phyloP scores from a whole-genome alignment of 2,888 invertebrate species.

The Crepidodera aurea region DNA sequence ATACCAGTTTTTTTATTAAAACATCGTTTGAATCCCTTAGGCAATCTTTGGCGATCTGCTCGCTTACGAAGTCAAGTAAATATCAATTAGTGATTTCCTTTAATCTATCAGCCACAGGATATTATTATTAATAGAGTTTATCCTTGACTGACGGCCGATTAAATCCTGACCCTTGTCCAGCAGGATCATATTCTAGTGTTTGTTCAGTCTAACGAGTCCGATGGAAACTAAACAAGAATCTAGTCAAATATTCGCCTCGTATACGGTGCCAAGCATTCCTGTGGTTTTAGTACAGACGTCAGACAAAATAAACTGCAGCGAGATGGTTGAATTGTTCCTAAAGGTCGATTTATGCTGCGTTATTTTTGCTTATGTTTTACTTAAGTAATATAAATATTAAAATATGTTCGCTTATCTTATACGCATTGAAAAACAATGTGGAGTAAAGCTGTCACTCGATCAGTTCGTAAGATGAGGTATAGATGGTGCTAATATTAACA shows the following conservation, averaged over 20 bases:
- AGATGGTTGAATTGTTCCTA: no score
- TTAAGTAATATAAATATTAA: no score
- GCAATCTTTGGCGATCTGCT: neutral
- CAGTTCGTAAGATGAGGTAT: no score
- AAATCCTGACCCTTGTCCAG: constrained; percentile 47
- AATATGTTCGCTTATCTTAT: no score
- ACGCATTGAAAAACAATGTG: no score
- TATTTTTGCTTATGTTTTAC: no score
- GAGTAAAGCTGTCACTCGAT: no score
- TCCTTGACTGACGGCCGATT: constrained; percentile 48
- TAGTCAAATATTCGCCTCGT: constrained; percentile 39
- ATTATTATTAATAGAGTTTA: constrained; percentile 44
- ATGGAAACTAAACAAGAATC: constrained; percentile 47
- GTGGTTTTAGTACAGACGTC: neutral
- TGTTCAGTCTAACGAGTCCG: constrained; percentile 47
- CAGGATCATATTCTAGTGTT: constrained; percentile 46
- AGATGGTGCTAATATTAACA: no score
- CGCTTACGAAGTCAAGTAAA: constrained; percentile 35
- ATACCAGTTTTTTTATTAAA: no score
- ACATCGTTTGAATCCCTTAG: no score
- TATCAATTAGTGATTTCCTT: constrained; percentile 45
- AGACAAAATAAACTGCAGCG: neutral
- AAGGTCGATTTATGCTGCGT: no score
- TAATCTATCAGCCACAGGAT: constrained; percentile 40
- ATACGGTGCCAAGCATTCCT: neutral